Percentiles rank a stretch among this genome's conserved stretches.
Conservation (phyloP, 2,113 vertebrate species). For the Barnardius zonarius region DNA sequence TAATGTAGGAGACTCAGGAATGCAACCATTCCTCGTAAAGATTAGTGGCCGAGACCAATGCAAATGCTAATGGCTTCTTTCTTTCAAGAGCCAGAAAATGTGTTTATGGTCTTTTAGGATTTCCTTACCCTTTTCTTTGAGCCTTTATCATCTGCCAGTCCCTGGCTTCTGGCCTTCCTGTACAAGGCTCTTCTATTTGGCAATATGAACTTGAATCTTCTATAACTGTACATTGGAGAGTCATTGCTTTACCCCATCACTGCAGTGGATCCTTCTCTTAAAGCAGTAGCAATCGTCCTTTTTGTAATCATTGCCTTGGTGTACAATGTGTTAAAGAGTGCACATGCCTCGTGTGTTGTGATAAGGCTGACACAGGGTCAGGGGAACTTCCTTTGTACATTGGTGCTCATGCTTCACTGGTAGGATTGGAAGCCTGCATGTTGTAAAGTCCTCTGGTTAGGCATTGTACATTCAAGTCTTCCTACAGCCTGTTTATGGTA, state of each 20-base stretch:
- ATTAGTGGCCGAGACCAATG: background rate
- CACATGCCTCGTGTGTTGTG: background rate
- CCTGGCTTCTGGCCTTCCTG: background rate
- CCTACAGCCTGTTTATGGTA: background rate
- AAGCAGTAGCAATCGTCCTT: background rate
- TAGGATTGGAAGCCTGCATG: background rate
- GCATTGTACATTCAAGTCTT: background rate
- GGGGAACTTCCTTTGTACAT: rapidly evolving
- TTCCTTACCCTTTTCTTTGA: background rate
- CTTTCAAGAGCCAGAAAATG: background rate
- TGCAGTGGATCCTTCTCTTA: background rate
- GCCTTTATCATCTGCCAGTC: background rate
- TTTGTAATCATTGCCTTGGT: background rate
- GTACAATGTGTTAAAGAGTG: rapidly evolving
- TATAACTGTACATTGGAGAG: background rate
- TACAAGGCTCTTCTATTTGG: background rate
- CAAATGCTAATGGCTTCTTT: conserved; percentile 33
- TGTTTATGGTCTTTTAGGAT: background rate
- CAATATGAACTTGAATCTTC: background rate
- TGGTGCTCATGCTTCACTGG: background rate
- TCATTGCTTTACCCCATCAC: background rate
- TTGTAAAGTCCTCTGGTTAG: background rate
- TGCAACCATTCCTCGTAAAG: background rate
- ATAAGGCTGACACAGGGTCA: background rate
- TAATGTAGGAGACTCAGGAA: background rate